Conservation (phyloP, 2,797 vertebrate genomes). For the Argyrosomus regius region DNA sequence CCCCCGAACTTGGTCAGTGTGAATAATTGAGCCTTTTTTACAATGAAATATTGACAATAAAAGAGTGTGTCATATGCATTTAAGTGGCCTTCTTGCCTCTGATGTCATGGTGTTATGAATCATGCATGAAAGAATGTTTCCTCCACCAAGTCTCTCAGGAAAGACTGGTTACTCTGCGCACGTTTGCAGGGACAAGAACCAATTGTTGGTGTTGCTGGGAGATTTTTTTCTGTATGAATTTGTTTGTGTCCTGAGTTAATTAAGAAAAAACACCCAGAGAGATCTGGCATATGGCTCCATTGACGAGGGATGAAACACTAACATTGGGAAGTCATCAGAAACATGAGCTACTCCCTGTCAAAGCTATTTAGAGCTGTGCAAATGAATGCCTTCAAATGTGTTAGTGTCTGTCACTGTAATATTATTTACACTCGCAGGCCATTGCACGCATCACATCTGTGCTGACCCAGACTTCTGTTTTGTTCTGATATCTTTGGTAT, state of each 20-base stretch:
- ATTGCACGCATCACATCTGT: slow-evolving; percentile 18
- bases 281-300: slow-evolving; percentile 8
- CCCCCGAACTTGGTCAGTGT: slow-evolving; percentile 56
- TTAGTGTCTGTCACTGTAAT: slow-evolving; percentile 26
- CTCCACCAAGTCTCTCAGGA: slow-evolving; percentile 57
- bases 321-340: slow-evolving; percentile 60
- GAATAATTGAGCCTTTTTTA: slow-evolving; percentile 74
- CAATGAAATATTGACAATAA: slow-evolving; percentile 79
- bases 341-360: slow-evolving; percentile 62
- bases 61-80: slow-evolving; percentile 65
- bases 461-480: no score
- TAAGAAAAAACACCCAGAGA: neutral
- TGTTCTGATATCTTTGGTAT: slow-evolving; percentile 11
- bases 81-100: slow-evolving; percentile 54
- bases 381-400: slow-evolving; percentile 46
- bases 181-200: slow-evolving; percentile 2
- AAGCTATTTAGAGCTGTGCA: slow-evolving; percentile 38
- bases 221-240: neutral
- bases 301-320: slow-evolving; percentile 37
- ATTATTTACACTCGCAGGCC: slow-evolving; percentile 35
- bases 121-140: slow-evolving; percentile 69
- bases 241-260: neutral
- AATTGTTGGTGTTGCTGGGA: slow-evolving; percentile 8
- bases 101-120: slow-evolving; percentile 73
- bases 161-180: slow-evolving; percentile 14